phyloP scores from a whole-genome alignment of 2,888 invertebrate species.

The Hedya salicella region DNA sequence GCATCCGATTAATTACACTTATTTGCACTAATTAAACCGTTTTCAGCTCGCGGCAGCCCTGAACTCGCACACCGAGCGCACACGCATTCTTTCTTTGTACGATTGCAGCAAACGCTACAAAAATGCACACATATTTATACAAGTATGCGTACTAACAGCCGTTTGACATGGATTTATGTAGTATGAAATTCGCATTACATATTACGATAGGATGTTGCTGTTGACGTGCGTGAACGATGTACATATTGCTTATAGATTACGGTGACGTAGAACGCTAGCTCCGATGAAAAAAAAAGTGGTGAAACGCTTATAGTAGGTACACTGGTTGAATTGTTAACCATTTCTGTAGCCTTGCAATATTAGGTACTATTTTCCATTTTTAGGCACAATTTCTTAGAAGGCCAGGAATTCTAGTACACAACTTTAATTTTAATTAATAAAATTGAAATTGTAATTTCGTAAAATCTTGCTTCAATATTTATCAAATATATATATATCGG shows the following conservation, averaged over 20 bases:
- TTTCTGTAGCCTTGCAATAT: too few relatives aligned
- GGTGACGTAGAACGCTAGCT: not conserved
- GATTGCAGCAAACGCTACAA: conserved; percentile 63
- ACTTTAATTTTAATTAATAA: too few relatives aligned
- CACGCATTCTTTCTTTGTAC: conserved; percentile 71
- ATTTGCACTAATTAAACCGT: conserved; percentile 37
- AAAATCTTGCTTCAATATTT: too few relatives aligned
- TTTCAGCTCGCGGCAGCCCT: conserved; percentile 56
- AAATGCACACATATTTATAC: conserved; percentile 59
- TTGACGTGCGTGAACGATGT: conserved; percentile 7
- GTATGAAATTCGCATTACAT: conserved; percentile 20
- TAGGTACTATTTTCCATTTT: too few relatives aligned
- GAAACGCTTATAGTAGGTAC: too few relatives aligned
- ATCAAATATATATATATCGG: too few relatives aligned
- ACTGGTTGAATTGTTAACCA: too few relatives aligned
- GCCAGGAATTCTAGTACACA: too few relatives aligned
- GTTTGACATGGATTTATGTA: conserved; percentile 39
- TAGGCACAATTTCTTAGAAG: too few relatives aligned
- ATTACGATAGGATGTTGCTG: conserved; percentile 9
- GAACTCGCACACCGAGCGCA: conserved; percentile 57
- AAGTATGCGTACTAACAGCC: conserved; percentile 49
- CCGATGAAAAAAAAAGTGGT: too few relatives aligned
- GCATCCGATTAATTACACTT: conserved; percentile 38
- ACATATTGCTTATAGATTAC: not conserved
- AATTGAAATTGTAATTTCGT: too few relatives aligned